Base-by-base conservation (phyloP, 2,797 vertebrate species). In the Scolopax rusticola region DNA sequence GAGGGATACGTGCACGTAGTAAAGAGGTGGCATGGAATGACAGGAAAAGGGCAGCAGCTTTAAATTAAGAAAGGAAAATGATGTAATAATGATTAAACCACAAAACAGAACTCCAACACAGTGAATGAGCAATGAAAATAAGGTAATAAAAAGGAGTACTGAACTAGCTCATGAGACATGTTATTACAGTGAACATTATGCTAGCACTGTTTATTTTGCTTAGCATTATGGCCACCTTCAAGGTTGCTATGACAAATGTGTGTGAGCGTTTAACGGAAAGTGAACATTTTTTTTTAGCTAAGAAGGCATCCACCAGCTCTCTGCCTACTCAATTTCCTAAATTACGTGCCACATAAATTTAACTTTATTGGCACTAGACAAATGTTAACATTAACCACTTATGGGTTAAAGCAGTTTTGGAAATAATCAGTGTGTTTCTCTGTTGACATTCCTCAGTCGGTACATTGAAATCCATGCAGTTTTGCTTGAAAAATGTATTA, bases 21-120 rank as follows among this genome's bases (percentile, higher is more conserved):
- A 80, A 89, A 92, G 89, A 90, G 71, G 78, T 87, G 89, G 70
- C 79, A 87, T 60, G 84, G 63, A 94, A 93, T 70, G 83, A 90
- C 95, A 96, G 93, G 89, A 97, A 95, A 71, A 93, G 82, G 68
- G 86, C 87, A 95, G 93, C 59, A 92, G 80, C 73, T 93, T 93
- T 95, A 91, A 96, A 93, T 96, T 90, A 93, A 94, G 85, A 87
- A 89, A 89, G 92, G 92, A 96, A 97, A 96, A 93, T 95, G 85
- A 95, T 91, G 87, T 91, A 82, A 89, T 90, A 89, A 83, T 48
- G 86, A 96, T 89, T 90, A 95, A 97, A 90, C 93, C 88, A 95
- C 82, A 94, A 95, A 96, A 86, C 65, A 94, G 87, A 90, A 92
- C 87, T 91, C 68, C 80, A 93, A 80, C 94, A 95, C 89, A 91